Evolutionary conservation across 2,113 vertebrate species (phyloP), one percentile per base, ranked within the genome.

Genomic region (Thomomys bottae): DNA sequence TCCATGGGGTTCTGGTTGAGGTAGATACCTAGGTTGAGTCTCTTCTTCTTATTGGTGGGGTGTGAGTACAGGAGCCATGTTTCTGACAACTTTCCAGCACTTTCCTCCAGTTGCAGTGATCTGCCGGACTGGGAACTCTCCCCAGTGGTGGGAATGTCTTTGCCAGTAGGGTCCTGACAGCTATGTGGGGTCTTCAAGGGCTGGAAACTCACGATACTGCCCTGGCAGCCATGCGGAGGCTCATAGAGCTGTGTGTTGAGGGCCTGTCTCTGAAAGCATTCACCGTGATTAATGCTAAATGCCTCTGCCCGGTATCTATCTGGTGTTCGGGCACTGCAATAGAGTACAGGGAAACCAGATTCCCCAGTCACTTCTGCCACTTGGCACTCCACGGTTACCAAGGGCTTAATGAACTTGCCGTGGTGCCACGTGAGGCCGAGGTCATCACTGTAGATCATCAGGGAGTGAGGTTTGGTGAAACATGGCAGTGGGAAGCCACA

Each of bases 41-140:
- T 98, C 5, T 45, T 92, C 4, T 8, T 97, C 84, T 87, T 98
- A 94, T 89, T 80, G 3, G 98, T 98, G 8, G 99, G 99, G 68
- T 99, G 99, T 24, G 99, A 98, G 96, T 98, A 99, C 5, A 99
- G 97, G 10, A 99, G 97, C 99, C 99, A 99, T 0, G 97, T 95
- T 0, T 20, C 10, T 20, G 91, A 54, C 0, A 20, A 8, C 1
- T 0, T 11, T 14, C 14, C 1, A 45, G 40, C 61, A 36, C 71
- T 68, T 28, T n/a, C 76, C 77, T 85, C n/a, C 54, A 20, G 85
- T 36, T 75, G 34, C n/a, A 26, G 34, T 28, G 83, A 84, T 36
- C 57, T 79, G 9, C 34, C 73, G 34, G n/a, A 30, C 49, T 72
- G 76, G 75, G 38, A 61, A 20, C 4, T 78, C 30, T 30, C 72